Evolutionary conservation across 2,797 vertebrate genomes (phyloP), one percentile per base, ranked within the genome.

Genomic region (Setipinna tenuifilis): DNA sequence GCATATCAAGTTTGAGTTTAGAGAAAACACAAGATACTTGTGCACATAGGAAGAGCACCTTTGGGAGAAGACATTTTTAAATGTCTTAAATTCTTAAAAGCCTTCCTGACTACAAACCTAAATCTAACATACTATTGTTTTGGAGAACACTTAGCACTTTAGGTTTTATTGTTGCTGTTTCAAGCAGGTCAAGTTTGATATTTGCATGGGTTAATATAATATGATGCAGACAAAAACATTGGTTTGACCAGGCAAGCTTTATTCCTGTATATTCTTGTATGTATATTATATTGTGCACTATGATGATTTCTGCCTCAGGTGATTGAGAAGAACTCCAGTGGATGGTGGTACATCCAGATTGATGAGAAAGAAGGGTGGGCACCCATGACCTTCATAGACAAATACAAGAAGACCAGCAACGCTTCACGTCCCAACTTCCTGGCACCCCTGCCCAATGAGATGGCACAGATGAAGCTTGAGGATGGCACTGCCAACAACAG

Each of bases 301-400:
- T 7, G 16, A 78, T 78, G 19, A 44, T 21, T 9, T 19, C 2
- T 78, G 16, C 35, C 83, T 35, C 12, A 99, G 98, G 98, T 99
- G 86, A 98, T 99, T 25, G 98, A 99, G 90, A 99, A 99, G 94
- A 99, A 99, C 89, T 89, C 96, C 82, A 98, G 97, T 0, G 98
- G 98, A 83, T 99, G 98, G 98, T 99, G 98, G 98, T 99, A 99
- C 92, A 99, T 99, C 92, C 98, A 99, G 94, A 99, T 99, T 0
- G 98, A 98, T 12, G 98, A 99, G 14, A 98, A 98, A 90, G 98
- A 99, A 89, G 98, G 98, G 25, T 99, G 98, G 98, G 98, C 98
- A 87, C 98, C 98, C 0, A 96, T 97, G 81, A 99, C 96, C 0
- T 99, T 98, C 93, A 98, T 99, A 5, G 98, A 99, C 85, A 99